Conservation (phyloP, 2,797 vertebrate species). For the Sebastes diaconus region DNA sequence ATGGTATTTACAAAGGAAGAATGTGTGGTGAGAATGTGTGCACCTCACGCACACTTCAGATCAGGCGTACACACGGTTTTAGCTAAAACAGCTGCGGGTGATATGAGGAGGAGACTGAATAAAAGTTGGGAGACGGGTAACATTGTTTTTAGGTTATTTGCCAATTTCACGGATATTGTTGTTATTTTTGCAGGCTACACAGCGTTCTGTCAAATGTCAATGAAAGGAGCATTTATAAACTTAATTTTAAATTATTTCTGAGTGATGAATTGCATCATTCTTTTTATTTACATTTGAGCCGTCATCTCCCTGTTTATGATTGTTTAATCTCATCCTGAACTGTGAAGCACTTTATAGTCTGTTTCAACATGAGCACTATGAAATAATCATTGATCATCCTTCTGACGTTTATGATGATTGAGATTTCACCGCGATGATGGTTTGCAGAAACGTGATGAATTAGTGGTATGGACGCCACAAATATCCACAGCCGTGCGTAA, state of each 20-base stretch:
- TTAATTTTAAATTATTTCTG: not conserved
- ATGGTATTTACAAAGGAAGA: too few species aligned
- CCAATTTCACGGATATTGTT: not conserved
- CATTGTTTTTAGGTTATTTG: too few species aligned
- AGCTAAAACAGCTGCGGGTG: not conserved
- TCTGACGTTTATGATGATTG: not conserved
- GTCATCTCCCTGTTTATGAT: not conserved
- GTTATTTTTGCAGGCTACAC: not conserved
- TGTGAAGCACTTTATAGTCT: not conserved
- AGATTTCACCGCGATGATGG: not conserved
- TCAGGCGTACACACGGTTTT: not conserved
- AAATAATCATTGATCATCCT: not conserved
- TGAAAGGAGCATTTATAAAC: not conserved
- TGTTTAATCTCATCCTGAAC: not conserved
- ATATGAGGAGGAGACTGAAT: too few species aligned
- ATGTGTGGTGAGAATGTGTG: too few species aligned
- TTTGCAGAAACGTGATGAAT: not conserved
- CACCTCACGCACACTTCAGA: too few species aligned
- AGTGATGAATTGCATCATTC: not conserved
- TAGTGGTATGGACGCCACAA: not conserved
- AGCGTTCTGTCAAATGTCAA: not conserved
- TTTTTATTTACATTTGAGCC: not conserved
- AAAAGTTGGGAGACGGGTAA: too few species aligned
- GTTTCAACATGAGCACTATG: not conserved
- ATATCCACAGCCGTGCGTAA: not conserved